phyloP scores from a whole-genome alignment of 1,140 invertebrate genomes.

The Chymomyza costata region DNA sequence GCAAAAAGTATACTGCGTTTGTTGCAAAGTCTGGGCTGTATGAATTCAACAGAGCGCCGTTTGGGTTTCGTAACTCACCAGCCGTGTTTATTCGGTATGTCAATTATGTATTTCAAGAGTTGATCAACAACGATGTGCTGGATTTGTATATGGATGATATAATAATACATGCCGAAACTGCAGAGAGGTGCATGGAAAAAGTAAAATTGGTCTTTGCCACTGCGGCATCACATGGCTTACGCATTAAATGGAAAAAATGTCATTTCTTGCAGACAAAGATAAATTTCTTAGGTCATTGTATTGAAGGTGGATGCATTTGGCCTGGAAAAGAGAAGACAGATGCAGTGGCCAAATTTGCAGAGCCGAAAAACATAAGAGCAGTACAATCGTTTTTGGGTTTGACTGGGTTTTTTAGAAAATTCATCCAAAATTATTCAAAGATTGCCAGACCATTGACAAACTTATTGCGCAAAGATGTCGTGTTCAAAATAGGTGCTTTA shows the following conservation, averaged over 20 bases:
- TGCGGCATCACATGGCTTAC: constrained; percentile 54
- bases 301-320: constrained; percentile 34
- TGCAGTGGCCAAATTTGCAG: constrained; percentile 58
- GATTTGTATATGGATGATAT: constrained; percentile 29
- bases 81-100: constrained; percentile 75
- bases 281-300: constrained; percentile 59
- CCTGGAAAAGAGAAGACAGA: constrained; percentile 49
- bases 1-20: constrained; percentile 26
- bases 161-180: constrained; percentile 2
- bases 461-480: constrained; percentile 5
- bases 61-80: constrained; percentile 47
- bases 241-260: constrained; percentile 73
- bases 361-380: constrained; percentile 1
- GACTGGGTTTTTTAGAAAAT: constrained; percentile 11
- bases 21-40: constrained; percentile 16
- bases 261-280: constrained; percentile 45
- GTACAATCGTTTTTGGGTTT: constrained; percentile 9
- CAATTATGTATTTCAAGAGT: constrained; percentile 34
- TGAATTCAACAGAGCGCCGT: constrained; percentile 25
- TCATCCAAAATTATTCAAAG: neutral
- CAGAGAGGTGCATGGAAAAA: constrained; percentile 22
- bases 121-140: constrained; percentile 18
- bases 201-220: constrained; percentile 38
- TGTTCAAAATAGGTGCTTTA: constrained; percentile 5
- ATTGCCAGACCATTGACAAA: constrained; percentile 9